Conservation (phyloP, 2,797 vertebrate species). For the Epinephelus awoara region DNA sequence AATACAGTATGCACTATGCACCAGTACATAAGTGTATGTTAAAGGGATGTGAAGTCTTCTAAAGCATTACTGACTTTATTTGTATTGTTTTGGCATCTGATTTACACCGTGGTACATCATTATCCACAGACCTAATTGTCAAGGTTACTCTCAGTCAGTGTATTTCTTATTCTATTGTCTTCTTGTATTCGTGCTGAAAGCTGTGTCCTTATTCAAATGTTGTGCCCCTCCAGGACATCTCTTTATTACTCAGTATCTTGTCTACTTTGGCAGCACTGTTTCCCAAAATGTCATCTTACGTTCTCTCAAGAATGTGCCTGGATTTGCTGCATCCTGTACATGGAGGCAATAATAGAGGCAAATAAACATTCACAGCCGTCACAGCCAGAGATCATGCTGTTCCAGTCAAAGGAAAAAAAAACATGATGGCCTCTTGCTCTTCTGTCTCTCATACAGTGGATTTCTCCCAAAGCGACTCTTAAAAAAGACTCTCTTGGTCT, state of each 20-base stretch:
- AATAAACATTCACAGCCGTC: conserved; percentile 6
- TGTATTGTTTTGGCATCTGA: background rate
- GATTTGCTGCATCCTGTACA: conserved; percentile 11
- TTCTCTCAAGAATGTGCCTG: background rate
- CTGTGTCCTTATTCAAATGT: background rate
- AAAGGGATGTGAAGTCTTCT: background rate
- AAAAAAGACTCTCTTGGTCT: background rate
- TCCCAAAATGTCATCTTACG: background rate
- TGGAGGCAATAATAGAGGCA: background rate
- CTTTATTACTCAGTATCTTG: background rate
- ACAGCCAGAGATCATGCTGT: background rate
- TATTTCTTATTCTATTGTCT: background rate
- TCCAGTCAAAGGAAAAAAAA: background rate
- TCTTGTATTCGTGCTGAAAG: background rate
- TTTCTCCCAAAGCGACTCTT: background rate
- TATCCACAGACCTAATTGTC: background rate
- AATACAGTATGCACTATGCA: background rate
- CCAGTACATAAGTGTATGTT: too few relatives aligned
- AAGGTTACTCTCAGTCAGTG: background rate
- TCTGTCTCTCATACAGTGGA: background rate
- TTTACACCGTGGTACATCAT: background rate
- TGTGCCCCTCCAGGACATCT: background rate
- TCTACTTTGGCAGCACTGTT: background rate
- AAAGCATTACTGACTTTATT: background rate
- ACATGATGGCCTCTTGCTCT: background rate